Conservation (phyloP, 2,113 vertebrate species). For the Petroica traversi region DNA sequence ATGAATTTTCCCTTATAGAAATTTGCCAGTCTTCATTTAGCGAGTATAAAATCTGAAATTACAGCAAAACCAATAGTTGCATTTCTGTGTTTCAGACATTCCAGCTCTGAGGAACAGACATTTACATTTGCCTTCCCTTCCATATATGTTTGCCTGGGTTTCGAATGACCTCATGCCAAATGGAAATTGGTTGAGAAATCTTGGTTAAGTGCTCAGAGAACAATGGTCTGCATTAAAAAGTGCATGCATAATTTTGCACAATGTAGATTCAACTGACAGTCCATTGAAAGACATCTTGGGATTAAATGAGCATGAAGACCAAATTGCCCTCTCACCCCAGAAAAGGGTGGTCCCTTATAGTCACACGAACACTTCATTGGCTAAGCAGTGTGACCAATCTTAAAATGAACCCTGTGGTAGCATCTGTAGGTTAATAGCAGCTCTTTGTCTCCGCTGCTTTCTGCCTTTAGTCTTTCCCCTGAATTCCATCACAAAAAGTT, state of each 20-base stretch:
- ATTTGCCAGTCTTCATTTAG: neutral
- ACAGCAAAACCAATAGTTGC: neutral
- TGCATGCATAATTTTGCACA: slow-evolving; percentile 84
- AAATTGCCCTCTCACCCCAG: slow-evolving; percentile 81
- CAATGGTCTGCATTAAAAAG: slow-evolving; percentile 82
- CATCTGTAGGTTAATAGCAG: slow-evolving; percentile 81
- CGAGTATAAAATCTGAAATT: slow-evolving; percentile 1
- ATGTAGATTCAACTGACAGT: slow-evolving; percentile 80
- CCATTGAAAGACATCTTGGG: slow-evolving; percentile 78
- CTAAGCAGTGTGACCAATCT: slow-evolving; percentile 81
- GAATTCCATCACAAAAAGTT: slow-evolving; percentile 79
- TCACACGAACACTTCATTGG: slow-evolving; percentile 76
- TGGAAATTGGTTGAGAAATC: slow-evolving; percentile 78
- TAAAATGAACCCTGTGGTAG: slow-evolving; percentile 73
- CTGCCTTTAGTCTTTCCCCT: slow-evolving; percentile 73
- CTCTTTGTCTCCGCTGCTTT: slow-evolving; percentile 77
- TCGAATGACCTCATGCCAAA: slow-evolving; percentile 75
- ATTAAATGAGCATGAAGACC: slow-evolving; percentile 84
- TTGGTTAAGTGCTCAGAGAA: slow-evolving; percentile 77
- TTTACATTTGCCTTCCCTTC: slow-evolving; percentile 66
- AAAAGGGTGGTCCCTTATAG: slow-evolving; percentile 79
- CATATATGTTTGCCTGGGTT: slow-evolving; percentile 72
- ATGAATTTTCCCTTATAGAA: neutral
- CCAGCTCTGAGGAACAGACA: slow-evolving; percentile 11
- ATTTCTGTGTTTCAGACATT: neutral